phyloP scores from a whole-genome alignment of 2,797 vertebrate species.

The Coregonus sp. region DNA sequence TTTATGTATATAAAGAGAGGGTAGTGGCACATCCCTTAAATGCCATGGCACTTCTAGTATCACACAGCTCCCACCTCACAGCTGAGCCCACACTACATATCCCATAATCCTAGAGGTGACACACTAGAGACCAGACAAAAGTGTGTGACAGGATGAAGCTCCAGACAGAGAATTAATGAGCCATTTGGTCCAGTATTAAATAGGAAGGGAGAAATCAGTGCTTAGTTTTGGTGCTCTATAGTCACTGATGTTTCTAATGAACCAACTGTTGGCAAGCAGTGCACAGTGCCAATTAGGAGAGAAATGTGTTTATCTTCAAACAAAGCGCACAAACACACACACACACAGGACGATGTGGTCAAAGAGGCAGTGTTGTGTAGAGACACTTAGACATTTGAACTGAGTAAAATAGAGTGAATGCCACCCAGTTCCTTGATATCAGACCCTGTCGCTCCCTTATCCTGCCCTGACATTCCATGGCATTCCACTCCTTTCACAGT shows the following conservation, averaged over 20 bases:
- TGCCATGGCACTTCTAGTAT: background rate
- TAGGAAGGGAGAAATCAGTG: constrained; percentile 61
- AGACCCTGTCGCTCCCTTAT: constrained; percentile 21
- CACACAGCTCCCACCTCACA: background rate
- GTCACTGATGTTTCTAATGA: constrained; percentile 71
- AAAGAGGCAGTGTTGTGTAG: constrained; percentile 63
- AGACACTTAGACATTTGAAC: constrained; percentile 56
- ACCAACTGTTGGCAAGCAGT: constrained; percentile 71
- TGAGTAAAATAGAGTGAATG: constrained; percentile 59
- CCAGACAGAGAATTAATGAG: constrained; percentile 56
- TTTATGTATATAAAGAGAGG: background rate
- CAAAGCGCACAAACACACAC: constrained; percentile 22
- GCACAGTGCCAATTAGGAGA: constrained; percentile 67
- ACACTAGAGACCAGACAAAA: background rate
- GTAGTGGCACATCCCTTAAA: background rate
- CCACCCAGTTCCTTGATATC: constrained; percentile 25
- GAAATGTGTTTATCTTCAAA: constrained; percentile 65
- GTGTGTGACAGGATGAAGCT: constrained; percentile 54
- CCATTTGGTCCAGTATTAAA: constrained; percentile 59
- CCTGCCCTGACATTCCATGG: constrained; percentile 45
- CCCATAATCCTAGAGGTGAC: constrained; percentile 1
- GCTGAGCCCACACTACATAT: background rate
- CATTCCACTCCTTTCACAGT: constrained; percentile 58
- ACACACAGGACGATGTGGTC: constrained; percentile 53
- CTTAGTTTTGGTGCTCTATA: constrained; percentile 62